A percentile compares a stretch with the other conserved stretches of the same genome.
phyloP scores from a whole-genome alignment of 2,888 invertebrate genomes.

The Prosapia bicincta region DNA sequence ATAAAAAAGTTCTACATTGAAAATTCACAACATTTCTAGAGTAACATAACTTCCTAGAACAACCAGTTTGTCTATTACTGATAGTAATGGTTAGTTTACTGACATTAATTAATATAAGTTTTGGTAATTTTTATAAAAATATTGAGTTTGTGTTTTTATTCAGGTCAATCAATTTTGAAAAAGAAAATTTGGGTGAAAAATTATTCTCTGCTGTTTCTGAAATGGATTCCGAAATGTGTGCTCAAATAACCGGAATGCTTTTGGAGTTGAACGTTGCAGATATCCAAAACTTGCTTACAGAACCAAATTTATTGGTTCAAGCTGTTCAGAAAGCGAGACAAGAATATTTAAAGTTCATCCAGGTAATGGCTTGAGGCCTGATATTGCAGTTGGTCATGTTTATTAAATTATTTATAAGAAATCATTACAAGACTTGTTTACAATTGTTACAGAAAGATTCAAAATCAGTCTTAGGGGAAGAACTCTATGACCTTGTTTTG shows the following conservation, averaged over 20 bases:
- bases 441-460: constrained; percentile 1
- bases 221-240: constrained; percentile 33
- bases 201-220: constrained; percentile 30
- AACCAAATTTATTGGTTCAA: constrained; percentile 28
- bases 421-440: neutral
- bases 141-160: constrained; percentile 5
- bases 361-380: too few relatives aligned
- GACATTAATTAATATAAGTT: too few relatives aligned
- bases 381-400: too few relatives aligned
- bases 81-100: too few relatives aligned
- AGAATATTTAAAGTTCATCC: constrained; percentile 31
- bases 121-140: too few relatives aligned
- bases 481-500: constrained; percentile 29
- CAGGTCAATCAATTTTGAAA: constrained; percentile 29
- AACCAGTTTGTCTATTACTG: too few relatives aligned
- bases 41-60: too few relatives aligned
- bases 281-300: constrained; percentile 29
- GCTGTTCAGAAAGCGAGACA: constrained; percentile 34
- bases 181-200: constrained; percentile 35
- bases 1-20: too few relatives aligned
- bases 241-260: constrained; percentile 38
- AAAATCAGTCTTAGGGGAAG: constrained; percentile 29
- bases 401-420: too few relatives aligned
- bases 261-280: constrained; percentile 33
- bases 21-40: too few relatives aligned